Evolutionary conservation across 2,113 vertebrate genomes (phyloP), one percentile per base, ranked within the genome.

Genomic region (Pachypanchax playfairii): DNA sequence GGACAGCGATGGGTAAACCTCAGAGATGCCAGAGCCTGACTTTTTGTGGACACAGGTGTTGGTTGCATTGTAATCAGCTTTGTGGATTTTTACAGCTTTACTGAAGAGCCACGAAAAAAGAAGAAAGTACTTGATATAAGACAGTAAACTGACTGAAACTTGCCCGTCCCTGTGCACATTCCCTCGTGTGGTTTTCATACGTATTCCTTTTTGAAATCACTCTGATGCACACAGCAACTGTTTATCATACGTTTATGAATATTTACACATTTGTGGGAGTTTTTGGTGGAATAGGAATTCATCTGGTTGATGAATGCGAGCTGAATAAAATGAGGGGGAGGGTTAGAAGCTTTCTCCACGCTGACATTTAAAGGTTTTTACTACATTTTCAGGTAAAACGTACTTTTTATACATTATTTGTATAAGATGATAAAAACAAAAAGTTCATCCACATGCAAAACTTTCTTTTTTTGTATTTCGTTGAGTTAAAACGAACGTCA

Each of bases 211-310:
- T 54, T 59, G 12, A 72, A 66, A 44, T 44, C 54, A 43, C 58
- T 39, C 28, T 28, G 43, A 41, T 46, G 14, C 13, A 1, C 21
- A 67, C 58, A 64, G 24, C 57, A 6, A 35, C 60, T 57, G 33
- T 62, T 69, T 41, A 28, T 15, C 44, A 5, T 39, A 28, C 29
- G 17, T 58, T 71, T 49, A 75, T 86, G 71, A 83, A 76, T 82
- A 79, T 80, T 80, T 75, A 75, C 60, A 50, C 42, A 25, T 67
- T 70, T 58, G 28, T 53, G 17, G 39, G 25, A 68, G 50, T 25
- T 47, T 71, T 47, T 69, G 80, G 70, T 53, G 49, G 65, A 17
- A 43, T 43, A 25, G 31, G 53, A 78, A 67, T 77, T 54, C 20
- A 54, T 70, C 54, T 21, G 35, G 65, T 78, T 58, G 35, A 25